Evolutionary conservation across 2,113 vertebrate genomes (phyloP), one percentile per base, ranked within the genome.

Genomic region (Epinephelus moara): DNA sequence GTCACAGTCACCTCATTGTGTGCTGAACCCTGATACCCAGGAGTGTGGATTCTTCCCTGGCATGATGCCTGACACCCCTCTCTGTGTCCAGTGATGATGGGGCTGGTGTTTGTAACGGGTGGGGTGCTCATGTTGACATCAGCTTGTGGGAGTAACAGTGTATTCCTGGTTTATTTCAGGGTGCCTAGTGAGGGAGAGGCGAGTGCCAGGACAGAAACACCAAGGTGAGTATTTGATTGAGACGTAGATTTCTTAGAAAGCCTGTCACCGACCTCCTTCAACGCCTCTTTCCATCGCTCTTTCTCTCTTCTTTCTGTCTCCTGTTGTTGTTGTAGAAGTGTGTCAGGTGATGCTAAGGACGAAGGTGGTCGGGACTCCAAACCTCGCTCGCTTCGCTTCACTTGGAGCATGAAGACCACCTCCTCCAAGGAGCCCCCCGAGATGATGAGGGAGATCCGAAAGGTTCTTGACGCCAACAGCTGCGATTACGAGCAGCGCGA

Each of bases 331-430:
- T 69, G 4, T 82, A 99, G 98, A 94, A 97, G 96, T 25, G 85
- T 92, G 4, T 96, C 97, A 3, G 97, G 97, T 9, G 98, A 99
- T 10, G 91, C 96, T 17, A 98, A 97, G 82, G 98, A 99, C 27
- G 98, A 99, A 0, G 85, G 85, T 14, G n/a, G 79, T 5, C 97
- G 97, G 60, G 98, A 99, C 91, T 96, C 97, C 0, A 99, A 99
- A 93, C 98, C 98, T 0, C 97, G 98, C 4, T 99, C 98, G 5
- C 92, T 99, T 90, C 96, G 98, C 27, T 99, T 99, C 93, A 99
- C 98, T 0, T 99, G 98, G 98, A 99, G 97, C 81, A 99, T 99
- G 98, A 99, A 99, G 96, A 99, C 98, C 93, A 99, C 98, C 0
- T 99, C 98, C 42, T 98, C 98, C 52, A 98, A 99, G 98, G 98